Percentiles rank a stretch among this genome's conserved stretches.
These are phyloP conservation scores for Amphimedon queenslandica DNA, from an alignment of 37 sponge, comb jelly and placozoan genomes.

Conservation along the genomic window DNA sequence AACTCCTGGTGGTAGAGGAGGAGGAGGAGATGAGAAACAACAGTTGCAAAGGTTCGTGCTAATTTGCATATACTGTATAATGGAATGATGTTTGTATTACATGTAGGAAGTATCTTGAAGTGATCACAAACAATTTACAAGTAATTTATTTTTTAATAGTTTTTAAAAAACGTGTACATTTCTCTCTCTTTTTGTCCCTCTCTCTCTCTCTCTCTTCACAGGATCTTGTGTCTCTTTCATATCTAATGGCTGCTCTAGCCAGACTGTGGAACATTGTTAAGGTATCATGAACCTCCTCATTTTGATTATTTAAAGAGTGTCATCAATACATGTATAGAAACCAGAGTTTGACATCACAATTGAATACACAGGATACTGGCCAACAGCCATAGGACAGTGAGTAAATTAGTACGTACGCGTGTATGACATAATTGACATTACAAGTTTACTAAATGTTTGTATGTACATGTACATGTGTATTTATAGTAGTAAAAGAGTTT, in stretches of 20 bases:
- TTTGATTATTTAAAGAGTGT: not conserved
- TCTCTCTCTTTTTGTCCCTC: no score
- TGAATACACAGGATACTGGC: slow-evolving; percentile 57
- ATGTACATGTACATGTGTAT: no score
- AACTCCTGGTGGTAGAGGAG: not conserved
- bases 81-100: not conserved
- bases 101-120: not conserved
- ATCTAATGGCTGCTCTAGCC: slow-evolving; percentile 58
- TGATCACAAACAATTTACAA: not conserved
- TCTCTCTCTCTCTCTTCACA: not conserved
- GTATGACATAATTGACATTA: no score
- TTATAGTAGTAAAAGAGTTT: no score
- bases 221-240: slow-evolving; percentile 33
- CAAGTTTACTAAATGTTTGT: no score
- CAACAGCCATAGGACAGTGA: slow-evolving; percentile 74
- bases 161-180: no score
- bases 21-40: not conserved
- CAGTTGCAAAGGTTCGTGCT: not conserved
- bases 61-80: not conserved
- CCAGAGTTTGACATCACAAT: slow-evolving; percentile 43
- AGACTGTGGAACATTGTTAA: slow-evolving; percentile 63
- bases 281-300: slow-evolving; percentile 23
- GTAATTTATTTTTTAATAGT: no score
- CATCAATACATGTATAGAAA: slow-evolving; percentile 20
- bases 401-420: slow-evolving; percentile 4